Conservation (phyloP, 2,888 invertebrate genomes). For the Amphipyra tragopoginis region DNA sequence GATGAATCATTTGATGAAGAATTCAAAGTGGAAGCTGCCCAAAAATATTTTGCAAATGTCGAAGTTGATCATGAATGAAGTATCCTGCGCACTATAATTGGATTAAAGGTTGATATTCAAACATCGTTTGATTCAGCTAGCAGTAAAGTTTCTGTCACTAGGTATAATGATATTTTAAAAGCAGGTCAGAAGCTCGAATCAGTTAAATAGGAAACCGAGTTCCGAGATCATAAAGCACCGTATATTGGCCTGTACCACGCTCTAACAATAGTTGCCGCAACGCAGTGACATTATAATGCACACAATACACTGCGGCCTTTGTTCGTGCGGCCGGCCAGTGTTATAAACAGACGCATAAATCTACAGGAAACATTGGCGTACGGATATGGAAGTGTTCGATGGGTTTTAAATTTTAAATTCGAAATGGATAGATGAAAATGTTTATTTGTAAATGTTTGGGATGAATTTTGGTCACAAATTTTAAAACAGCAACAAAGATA, state of each 20-base stretch:
- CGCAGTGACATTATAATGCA: constrained; percentile 53
- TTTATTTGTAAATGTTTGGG: constrained; percentile 3
- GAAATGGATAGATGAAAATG: too few relatives aligned
- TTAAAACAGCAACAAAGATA: too few relatives aligned
- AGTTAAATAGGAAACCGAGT: constrained; percentile 3
- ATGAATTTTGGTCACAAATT: too few relatives aligned
- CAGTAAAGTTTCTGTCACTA: too few relatives aligned
- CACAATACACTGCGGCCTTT: constrained; percentile 65
- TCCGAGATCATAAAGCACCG: constrained; percentile 14
- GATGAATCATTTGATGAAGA: too few relatives aligned
- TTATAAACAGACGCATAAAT: constrained; percentile 65
- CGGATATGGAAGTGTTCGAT: constrained; percentile 22
- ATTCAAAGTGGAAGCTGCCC: too few relatives aligned
- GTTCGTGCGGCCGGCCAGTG: constrained; percentile 60
- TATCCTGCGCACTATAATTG: too few relatives aligned
- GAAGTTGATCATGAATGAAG: too few relatives aligned
- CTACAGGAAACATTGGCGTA: constrained; percentile 54
- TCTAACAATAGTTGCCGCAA: constrained; percentile 54
- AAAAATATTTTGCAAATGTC: too few relatives aligned
- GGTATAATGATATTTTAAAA: neutral
- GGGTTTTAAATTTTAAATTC: too few relatives aligned
- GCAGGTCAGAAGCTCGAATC: neutral
- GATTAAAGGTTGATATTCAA: too few relatives aligned
- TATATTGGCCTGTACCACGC: constrained; percentile 28
- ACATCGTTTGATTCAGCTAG: too few relatives aligned